These are phyloP conservation scores for Lycaena phlaeas DNA, from an alignment of 2,888 invertebrate genomes.

Conservation along the genomic window DNA sequence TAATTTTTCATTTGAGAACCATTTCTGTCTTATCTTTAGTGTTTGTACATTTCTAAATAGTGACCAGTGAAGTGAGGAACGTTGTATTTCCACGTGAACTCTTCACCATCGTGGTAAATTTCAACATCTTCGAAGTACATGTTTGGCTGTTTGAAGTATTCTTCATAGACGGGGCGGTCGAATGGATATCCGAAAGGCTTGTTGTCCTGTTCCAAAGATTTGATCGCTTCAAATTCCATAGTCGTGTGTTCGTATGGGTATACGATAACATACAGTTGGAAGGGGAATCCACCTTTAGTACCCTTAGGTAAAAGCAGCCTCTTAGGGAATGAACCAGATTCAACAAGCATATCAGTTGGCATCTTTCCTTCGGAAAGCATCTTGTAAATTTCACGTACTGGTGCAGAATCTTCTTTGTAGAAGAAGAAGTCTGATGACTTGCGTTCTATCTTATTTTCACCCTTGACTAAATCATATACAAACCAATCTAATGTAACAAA, in stretches of 20 bases:
- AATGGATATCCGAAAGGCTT: conserved; percentile 73
- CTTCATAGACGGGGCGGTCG: conserved; percentile 62
- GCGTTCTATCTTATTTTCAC: conserved; percentile 77
- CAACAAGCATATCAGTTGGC: conserved; percentile 64
- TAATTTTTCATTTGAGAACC: conserved; percentile 10
- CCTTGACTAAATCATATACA: conserved; percentile 70
- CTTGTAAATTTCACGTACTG: conserved; percentile 73
- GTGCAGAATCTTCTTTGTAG: conserved; percentile 75
- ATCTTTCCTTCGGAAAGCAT: conserved; percentile 68
- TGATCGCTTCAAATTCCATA: conserved; percentile 30
- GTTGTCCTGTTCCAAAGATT: conserved; percentile 49
- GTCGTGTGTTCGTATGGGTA: conserved; percentile 64
- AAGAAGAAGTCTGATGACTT: conserved; percentile 76
- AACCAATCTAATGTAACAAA: conserved; percentile 77
- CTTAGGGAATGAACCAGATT: conserved; percentile 76
- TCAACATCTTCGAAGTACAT: conserved; percentile 73
- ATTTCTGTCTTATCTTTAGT: conserved; percentile 28
- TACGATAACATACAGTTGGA: conserved; percentile 76
- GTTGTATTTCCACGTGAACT: conserved; percentile 36
- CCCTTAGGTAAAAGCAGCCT: conserved; percentile 83
- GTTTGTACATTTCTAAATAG: conserved; percentile 29
- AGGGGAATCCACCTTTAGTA: conserved; percentile 76
- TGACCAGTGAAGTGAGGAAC: conserved; percentile 29
- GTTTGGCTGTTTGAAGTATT: conserved; percentile 69
- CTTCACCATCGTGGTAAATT: conserved; percentile 64